These are phyloP conservation scores for Malurus splendens DNA, from an alignment of 2,797 vertebrate species.

Conservation along the genomic window DNA sequence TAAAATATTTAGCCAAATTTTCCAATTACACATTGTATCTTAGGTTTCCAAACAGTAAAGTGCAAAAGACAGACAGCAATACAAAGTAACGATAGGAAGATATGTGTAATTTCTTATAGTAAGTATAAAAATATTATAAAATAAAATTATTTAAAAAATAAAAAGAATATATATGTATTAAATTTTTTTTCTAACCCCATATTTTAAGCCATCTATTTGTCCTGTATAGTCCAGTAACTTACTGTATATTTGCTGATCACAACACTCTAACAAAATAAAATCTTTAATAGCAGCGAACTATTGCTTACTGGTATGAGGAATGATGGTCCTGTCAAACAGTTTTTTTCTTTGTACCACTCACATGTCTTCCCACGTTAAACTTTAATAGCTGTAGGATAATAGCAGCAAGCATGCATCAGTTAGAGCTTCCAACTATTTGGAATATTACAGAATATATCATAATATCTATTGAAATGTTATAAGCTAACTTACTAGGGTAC, in stretches of 20 bases:
- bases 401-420: conserved; percentile 40
- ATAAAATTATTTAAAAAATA: conserved; percentile 46
- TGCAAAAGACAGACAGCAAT: conserved; percentile 58
- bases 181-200: conserved; percentile 8
- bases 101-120: conserved; percentile 27
- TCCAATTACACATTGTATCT: background rate
- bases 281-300: conserved; percentile 27
- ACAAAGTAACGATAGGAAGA: conserved; percentile 67
- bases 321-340: background rate
- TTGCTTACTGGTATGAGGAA: conserved; percentile 38
- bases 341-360: conserved; percentile 25
- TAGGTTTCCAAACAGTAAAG: conserved; percentile 52
- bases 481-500: conserved; percentile 35
- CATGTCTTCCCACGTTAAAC: background rate
- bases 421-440: conserved; percentile 32
- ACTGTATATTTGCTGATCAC: conserved; percentile 26
- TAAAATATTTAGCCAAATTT: conserved; percentile 35
- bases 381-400: conserved; percentile 31
- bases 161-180: conserved; percentile 15
- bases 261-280: conserved; percentile 32
- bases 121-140: conserved; percentile 71
- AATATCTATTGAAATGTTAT: conserved; percentile 14
- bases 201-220: conserved; percentile 38
- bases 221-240: conserved; percentile 16
- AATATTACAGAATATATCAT: conserved; percentile 34